Evolutionary conservation across 2,113 vertebrate genomes (phyloP).

Genomic region (Zootoca vivipara): DNA sequence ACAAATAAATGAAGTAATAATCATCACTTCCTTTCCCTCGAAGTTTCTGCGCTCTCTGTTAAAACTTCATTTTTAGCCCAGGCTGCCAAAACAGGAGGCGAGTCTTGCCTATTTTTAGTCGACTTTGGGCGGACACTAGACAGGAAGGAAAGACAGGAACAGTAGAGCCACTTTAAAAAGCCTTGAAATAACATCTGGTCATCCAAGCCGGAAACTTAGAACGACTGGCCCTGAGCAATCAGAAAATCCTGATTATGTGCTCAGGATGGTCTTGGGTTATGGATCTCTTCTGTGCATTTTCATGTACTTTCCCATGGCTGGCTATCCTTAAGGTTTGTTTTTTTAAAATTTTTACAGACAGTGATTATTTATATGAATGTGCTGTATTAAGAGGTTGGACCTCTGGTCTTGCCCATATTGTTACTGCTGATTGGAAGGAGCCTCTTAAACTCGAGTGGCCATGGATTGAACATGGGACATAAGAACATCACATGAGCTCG

Average conservation of each 20-base stretch:
- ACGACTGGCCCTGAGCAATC: not conserved
- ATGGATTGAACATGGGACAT: too few relatives aligned
- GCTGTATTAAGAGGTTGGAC: not conserved
- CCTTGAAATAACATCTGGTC: conserved; percentile 18
- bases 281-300: not conserved
- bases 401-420: not conserved
- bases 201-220: conserved; percentile 5
- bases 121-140: not conserved
- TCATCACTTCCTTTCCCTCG: not conserved
- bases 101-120: conserved; percentile 2
- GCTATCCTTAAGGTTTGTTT: not conserved
- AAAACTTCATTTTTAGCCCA: conserved; percentile 1
- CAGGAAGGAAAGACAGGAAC: conserved; percentile 17
- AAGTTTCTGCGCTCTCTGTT: not conserved
- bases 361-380: not conserved
- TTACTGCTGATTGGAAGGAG: not conserved
- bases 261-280: conserved; percentile 8
- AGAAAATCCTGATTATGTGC: not conserved
- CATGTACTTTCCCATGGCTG: not conserved
- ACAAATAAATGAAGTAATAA: not conserved
- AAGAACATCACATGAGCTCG: too few relatives aligned
- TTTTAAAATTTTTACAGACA: not conserved
- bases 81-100: conserved; percentile 3
- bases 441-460: not conserved
- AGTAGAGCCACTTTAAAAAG: not conserved